Percentiles rank a stretch among this genome's conserved stretches.
Conservation (phyloP, 2,888 invertebrate genomes). For the Caenorhabditis sp. region DNA sequence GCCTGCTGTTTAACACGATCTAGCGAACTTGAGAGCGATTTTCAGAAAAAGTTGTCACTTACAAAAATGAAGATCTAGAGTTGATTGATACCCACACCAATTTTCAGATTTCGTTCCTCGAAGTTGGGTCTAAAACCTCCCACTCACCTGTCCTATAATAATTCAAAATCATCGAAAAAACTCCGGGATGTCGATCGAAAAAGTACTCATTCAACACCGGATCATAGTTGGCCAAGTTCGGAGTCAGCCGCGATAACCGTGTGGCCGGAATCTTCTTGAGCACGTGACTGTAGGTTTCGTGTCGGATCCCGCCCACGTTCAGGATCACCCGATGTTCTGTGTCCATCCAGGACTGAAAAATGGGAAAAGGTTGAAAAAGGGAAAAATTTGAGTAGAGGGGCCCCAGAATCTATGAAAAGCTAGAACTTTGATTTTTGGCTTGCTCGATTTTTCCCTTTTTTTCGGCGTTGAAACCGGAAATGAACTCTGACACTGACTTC, state of each 20-base stretch:
- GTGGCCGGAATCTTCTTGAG: conserved; percentile 94
- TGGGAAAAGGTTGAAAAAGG: too few species aligned
- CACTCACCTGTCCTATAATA: conserved; percentile 88
- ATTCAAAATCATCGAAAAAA: conserved; percentile 93
- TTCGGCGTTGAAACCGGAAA: conserved; percentile 4
- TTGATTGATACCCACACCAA: too few species aligned
- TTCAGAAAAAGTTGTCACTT: too few species aligned
- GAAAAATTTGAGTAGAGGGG: too few species aligned
- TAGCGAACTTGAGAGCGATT: too few species aligned
- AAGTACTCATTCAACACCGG: conserved; percentile 99
- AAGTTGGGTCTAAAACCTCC: too few species aligned
- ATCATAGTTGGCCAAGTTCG: conserved; percentile 98
- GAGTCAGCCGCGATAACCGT: conserved; percentile 88
- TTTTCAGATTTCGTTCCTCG: too few species aligned
- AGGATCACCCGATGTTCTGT: conserved; percentile 93
- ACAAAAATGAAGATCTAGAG: too few species aligned
- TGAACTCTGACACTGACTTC: background rate
- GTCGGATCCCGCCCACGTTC: conserved; percentile 94
- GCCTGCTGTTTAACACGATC: too few species aligned
- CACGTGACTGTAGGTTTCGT: conserved; percentile 86
- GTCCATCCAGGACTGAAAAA: conserved; percentile 85
- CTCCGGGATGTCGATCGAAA: conserved; percentile 96
- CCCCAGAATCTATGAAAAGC: too few species aligned
- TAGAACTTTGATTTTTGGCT: background rate
- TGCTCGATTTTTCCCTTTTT: background rate